phyloP scores from a whole-genome alignment of 1,140 invertebrate genomes.

The Eriosoma lanigerum region DNA sequence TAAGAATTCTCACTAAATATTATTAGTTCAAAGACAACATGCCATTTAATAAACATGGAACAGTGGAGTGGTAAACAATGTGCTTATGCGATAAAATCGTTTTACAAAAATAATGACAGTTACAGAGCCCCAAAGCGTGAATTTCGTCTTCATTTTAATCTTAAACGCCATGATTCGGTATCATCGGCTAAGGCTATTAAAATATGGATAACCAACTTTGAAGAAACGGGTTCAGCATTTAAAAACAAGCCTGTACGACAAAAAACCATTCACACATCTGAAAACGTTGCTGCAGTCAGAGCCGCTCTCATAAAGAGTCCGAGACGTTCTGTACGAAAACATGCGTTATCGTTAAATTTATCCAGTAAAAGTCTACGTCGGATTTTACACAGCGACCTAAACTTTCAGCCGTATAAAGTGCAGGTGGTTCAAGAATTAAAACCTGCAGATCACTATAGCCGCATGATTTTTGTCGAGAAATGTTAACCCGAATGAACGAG shows the following conservation, averaged over 20 bases:
- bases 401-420: no score
- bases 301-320: constrained; percentile 1
- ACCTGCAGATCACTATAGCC: no score
- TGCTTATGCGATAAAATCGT: background rate
- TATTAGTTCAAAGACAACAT: no score
- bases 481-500: constrained; percentile 3
- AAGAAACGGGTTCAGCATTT: no score
- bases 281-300: constrained; percentile 10
- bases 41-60: constrained; percentile 12
- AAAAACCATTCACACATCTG: constrained; percentile 9
- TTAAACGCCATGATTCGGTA: constrained; percentile 1
- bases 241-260: constrained; percentile 1
- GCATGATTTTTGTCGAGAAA: constrained; percentile 1
- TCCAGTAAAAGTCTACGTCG: background rate
- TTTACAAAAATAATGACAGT: background rate
- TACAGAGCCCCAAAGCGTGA: background rate
- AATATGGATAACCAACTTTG: no score
- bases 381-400: constrained; percentile 7
- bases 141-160: constrained; percentile 8
- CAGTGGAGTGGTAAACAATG: constrained; percentile 17
- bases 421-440: no score
- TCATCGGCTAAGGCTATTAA: constrained; percentile 7
- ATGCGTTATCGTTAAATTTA: no score
- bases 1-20: no score
- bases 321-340: background rate